Evolutionary conservation across 2,888 invertebrate species (phyloP), one percentile per base, ranked within the genome.

Genomic region (Epistrophe eligans): DNA sequence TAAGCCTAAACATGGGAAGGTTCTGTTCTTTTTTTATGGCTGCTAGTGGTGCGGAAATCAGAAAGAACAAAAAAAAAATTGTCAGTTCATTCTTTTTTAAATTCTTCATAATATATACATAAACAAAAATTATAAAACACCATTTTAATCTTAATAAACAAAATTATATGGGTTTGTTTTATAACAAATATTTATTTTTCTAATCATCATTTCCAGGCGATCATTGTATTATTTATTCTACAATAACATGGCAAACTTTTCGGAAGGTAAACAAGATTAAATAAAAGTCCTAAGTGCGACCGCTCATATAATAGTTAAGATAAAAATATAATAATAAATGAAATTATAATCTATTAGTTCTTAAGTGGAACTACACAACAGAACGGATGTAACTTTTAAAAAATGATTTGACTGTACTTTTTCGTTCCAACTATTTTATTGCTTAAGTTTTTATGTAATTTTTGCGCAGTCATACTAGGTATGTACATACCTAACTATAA

Each of bases 221-320:
- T 64, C 28, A 24, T 3, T 64, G 28, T n/a, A 45, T 62, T 45
- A 50, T 32, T 48, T 48, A 45, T n/a, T 60, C 24, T 24, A 60
- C 60, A 40, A 32, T 24, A 45, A 28, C 5, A 28, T 45, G 10
- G 1, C 19, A 40, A 60, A 19, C 24, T 4, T 70, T 50, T 38
- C 50, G 19, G 48, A 40, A 55, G 11, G 17, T 55, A 55, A 40
- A 55, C 40, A 70, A 55, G 40, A 70, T 70, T 40, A 55, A 19
- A 40, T 38, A 24, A 52, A 55, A 70, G 70, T 70, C 40, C 55
- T 55, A 55, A 70, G 55, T 70, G 38, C 55, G 70, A 52, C 24
- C 35, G 52, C n/a, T 52, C 11, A 15, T 35, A 35, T 35, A 9
- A 9, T 35, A n/a, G 58, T 35, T 10, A 15, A 35, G 19, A 67